phyloP scores from a whole-genome alignment of 2,888 invertebrate species.

The Graphium colonna region DNA sequence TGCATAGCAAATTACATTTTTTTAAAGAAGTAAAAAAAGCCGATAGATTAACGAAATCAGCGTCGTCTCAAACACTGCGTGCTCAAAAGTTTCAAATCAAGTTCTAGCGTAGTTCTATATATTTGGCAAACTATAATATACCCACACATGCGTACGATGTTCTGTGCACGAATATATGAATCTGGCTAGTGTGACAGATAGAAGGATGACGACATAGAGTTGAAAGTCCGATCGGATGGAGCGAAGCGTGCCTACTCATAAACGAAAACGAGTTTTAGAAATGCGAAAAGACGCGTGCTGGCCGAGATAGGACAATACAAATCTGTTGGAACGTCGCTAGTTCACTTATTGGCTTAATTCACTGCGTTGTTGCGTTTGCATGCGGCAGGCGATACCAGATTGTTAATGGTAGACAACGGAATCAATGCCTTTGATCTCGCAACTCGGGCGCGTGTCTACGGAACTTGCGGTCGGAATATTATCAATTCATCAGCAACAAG shows the following conservation, averaged over 20 bases:
- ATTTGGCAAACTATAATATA: no score
- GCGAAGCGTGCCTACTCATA: neutral
- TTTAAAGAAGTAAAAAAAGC: no score
- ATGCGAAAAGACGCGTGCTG: conserved; percentile 8
- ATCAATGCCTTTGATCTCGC: conserved; percentile 21
- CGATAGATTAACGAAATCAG: no score
- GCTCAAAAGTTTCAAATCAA: no score
- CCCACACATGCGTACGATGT: no score
- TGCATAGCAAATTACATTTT: no score
- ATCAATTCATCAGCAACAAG: conserved; percentile 15
- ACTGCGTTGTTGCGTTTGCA: conserved; percentile 11
- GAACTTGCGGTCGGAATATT: conserved; percentile 13
- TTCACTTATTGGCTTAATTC: conserved; percentile 18
- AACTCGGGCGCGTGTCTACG: conserved; percentile 6
- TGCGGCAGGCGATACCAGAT: conserved; percentile 15
- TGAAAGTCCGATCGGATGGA: conserved; percentile 10
- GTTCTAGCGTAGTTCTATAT: no score
- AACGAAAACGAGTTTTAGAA: neutral
- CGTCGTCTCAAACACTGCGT: no score
- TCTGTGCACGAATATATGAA: no score
- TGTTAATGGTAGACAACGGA: conserved; percentile 16
- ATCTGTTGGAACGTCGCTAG: conserved; percentile 10
- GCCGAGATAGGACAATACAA: conserved; percentile 12
- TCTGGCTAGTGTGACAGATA: no score
- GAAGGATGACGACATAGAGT: neutral